Evolutionary conservation across 2,113 vertebrate genomes (phyloP).

Genomic region (Indri indri): DNA sequence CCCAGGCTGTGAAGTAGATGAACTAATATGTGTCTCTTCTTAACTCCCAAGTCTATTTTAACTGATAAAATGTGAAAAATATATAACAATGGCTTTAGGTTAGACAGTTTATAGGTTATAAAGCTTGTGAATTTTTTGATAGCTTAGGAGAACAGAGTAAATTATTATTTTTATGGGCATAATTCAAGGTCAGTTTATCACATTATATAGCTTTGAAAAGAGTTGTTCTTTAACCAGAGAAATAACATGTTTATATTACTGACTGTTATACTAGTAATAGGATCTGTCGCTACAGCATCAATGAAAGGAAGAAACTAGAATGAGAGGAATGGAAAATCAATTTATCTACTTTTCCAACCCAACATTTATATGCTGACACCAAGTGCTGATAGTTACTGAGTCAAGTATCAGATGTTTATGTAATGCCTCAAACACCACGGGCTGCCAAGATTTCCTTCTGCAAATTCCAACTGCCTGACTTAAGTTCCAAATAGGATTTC

Average conservation of each 20-base stretch:
- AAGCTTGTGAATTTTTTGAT: slow-evolving; percentile 39
- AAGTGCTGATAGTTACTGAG: slow-evolving; percentile 73
- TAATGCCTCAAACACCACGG: slow-evolving; percentile 65
- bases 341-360: slow-evolving; percentile 69
- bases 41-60: neutral
- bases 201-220: slow-evolving; percentile 46
- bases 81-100: neutral
- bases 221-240: slow-evolving; percentile 58
- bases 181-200: slow-evolving; percentile 60
- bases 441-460: slow-evolving; percentile 63
- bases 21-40: neutral
- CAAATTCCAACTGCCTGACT: slow-evolving; percentile 67
- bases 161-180: slow-evolving; percentile 59
- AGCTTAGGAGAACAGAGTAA: slow-evolving; percentile 52
- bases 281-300: neutral
- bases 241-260: slow-evolving; percentile 57
- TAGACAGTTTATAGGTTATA: slow-evolving; percentile 30
- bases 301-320: neutral
- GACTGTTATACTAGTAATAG: slow-evolving; percentile 33
- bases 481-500: neutral
- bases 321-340: slow-evolving; percentile 74
- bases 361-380: slow-evolving; percentile 67
- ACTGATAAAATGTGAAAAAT: slow-evolving; percentile 26
- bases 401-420: slow-evolving; percentile 76
- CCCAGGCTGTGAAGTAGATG: neutral